Percentiles rank a stretch among this genome's conserved stretches.
Conservation (phyloP, 2,797 vertebrate genomes). For the Sebastes variabilis region DNA sequence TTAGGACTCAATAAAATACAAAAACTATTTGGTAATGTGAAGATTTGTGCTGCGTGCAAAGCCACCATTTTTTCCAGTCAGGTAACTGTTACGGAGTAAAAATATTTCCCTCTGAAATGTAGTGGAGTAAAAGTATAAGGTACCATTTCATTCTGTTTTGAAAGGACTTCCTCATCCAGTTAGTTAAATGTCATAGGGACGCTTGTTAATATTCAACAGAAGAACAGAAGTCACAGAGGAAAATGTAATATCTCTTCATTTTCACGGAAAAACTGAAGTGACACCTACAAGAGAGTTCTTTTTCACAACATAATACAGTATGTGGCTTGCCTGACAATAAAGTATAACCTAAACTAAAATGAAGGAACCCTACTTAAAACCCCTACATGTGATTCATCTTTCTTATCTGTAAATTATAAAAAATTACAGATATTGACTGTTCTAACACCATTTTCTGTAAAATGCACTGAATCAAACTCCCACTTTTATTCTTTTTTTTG, state of each 20-base stretch:
- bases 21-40: background rate
- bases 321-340: background rate
- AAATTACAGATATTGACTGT: background rate
- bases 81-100: background rate
- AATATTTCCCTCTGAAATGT: background rate
- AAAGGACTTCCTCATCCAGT: background rate
- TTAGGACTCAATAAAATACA: background rate
- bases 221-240: background rate
- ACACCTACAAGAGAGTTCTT: background rate
- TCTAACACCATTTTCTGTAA: background rate
- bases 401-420: background rate
- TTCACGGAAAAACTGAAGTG: background rate
- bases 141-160: background rate
- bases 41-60: background rate
- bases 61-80: background rate
- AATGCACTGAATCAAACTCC: background rate
- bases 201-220: constrained; percentile 11
- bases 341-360: background rate
- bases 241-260: background rate
- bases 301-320: background rate
- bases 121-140: background rate
- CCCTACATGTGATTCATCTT: background rate
- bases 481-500: background rate
- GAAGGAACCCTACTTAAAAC: background rate
- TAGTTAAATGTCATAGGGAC: background rate